Percentiles rank a stretch among this genome's conserved stretches.
These are phyloP conservation scores for Eupithecia exiguata DNA, from an alignment of 2,888 invertebrate species.

Conservation along the genomic window DNA sequence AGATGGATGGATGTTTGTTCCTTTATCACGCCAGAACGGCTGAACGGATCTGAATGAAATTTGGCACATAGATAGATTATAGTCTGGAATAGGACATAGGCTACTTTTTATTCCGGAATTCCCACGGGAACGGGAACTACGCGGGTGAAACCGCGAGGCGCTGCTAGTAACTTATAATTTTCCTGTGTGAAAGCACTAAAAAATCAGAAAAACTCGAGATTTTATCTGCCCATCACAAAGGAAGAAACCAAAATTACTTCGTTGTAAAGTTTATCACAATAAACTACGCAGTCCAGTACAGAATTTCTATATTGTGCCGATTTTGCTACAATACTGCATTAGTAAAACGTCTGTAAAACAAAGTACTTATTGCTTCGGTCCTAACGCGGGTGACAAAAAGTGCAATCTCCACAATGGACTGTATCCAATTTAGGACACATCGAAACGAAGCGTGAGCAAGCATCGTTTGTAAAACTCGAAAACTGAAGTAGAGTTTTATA, in stretches of 20 bases:
- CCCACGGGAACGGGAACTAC: too few relatives aligned
- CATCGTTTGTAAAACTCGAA: constrained; percentile 4
- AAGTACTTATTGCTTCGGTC: background rate
- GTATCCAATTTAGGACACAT: constrained; percentile 17
- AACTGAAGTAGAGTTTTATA: constrained; percentile 1
- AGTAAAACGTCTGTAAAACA: background rate
- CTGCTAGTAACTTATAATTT: too few relatives aligned
- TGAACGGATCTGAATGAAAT: too few relatives aligned
- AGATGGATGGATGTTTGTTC: too few relatives aligned
- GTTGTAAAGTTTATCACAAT: background rate
- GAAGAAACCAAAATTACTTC: background rate
- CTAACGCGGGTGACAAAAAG: background rate
- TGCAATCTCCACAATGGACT: constrained; percentile 6
- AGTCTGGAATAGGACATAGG: too few relatives aligned
- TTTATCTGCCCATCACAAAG: background rate
- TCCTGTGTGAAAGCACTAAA: background rate
- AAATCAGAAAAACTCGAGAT: background rate
- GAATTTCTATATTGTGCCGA: background rate
- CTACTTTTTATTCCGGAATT: too few relatives aligned
- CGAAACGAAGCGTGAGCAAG: constrained; percentile 5
- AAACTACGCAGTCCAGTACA: background rate
- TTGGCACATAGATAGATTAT: too few relatives aligned
- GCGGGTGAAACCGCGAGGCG: too few relatives aligned
- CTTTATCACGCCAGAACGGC: too few relatives aligned
- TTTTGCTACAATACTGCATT: background rate